Conservation (phyloP, 1,140 invertebrate genomes). For the Diorhabda elongata region DNA sequence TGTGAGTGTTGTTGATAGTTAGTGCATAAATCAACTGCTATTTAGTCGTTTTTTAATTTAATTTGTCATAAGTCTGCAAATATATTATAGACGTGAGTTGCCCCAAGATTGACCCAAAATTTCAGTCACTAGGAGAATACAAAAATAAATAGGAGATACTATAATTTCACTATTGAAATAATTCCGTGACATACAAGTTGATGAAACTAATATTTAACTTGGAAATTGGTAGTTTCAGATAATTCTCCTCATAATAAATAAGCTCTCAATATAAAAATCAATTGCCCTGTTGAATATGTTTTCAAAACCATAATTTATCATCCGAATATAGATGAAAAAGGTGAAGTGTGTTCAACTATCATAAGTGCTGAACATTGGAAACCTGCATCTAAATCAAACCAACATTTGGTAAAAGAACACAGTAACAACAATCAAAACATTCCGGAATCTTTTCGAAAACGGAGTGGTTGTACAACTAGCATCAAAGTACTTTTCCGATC, state of each 20-base stretch:
- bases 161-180: constrained; percentile 79
- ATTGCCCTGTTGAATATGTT: constrained; percentile 97
- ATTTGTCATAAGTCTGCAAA: constrained; percentile 13
- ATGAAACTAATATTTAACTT: constrained; percentile 89
- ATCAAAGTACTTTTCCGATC: too few relatives aligned
- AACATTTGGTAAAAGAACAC: constrained; percentile 61
- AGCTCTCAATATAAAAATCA: constrained; percentile 96
- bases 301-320: constrained; percentile 99
- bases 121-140: constrained; percentile 58
- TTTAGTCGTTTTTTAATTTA: constrained; percentile 5
- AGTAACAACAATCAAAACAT: too few relatives aligned
- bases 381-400: constrained; percentile 97
- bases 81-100: constrained; percentile 16
- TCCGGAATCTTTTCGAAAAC: too few relatives aligned
- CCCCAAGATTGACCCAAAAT: constrained; percentile 44
- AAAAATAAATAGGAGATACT: constrained; percentile 77
- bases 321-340: constrained; percentile 99
- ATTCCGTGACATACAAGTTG: constrained; percentile 89
- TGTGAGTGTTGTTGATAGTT: constrained; percentile 4
- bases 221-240: constrained; percentile 66
- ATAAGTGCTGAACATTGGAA: constrained; percentile 99
- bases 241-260: constrained; percentile 98
- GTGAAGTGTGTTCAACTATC: constrained; percentile 97
- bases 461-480: too few relatives aligned
- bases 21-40: constrained; percentile 10